These are phyloP conservation scores for Liolophura sinensis DNA, from an alignment of 1,140 invertebrate species.

Conservation along the genomic window DNA sequence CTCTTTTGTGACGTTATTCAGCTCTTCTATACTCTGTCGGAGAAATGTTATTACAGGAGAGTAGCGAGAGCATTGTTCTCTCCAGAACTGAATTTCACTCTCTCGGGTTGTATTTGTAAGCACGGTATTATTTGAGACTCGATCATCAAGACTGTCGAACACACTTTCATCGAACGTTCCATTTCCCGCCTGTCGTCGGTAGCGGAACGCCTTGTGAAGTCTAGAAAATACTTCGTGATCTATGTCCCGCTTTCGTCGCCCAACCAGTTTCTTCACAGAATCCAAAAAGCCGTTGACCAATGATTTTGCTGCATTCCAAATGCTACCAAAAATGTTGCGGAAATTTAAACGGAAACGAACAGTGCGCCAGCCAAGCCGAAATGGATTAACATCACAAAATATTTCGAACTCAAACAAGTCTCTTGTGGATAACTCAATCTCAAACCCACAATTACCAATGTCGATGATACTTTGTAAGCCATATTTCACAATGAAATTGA, in stretches of 20 bases:
- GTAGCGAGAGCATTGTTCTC: too few relatives aligned
- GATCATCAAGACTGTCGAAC: too few relatives aligned
- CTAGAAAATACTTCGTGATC: too few relatives aligned
- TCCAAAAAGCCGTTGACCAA: slow-evolving; percentile 11
- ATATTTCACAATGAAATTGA: slow-evolving; percentile 12
- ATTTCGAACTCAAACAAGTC: slow-evolving; percentile 16
- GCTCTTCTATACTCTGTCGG: too few relatives aligned
- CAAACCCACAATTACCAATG: slow-evolving; percentile 19
- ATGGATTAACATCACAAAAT: slow-evolving; percentile 19
- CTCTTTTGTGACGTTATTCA: too few relatives aligned
- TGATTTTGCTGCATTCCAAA: slow-evolving; percentile 14
- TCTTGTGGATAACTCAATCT: slow-evolving; percentile 12
- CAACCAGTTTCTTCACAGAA: background rate
- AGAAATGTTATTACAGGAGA: too few relatives aligned
- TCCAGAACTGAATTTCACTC: too few relatives aligned
- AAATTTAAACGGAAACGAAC: slow-evolving; percentile 14
- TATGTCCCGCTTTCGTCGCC: slow-evolving; percentile 10
- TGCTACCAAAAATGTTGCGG: slow-evolving; percentile 16
- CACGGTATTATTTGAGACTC: too few relatives aligned
- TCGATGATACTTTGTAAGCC: slow-evolving; percentile 14
- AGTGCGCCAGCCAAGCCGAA: slow-evolving; percentile 10
- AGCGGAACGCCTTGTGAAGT: too few relatives aligned
- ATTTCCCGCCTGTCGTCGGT: too few relatives aligned
- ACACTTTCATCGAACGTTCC: too few relatives aligned
- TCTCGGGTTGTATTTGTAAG: too few relatives aligned